Percentiles rank a stretch among this genome's conserved stretches.
Conservation (phyloP, 2,113 vertebrate genomes). For the Electrona antarctica region DNA sequence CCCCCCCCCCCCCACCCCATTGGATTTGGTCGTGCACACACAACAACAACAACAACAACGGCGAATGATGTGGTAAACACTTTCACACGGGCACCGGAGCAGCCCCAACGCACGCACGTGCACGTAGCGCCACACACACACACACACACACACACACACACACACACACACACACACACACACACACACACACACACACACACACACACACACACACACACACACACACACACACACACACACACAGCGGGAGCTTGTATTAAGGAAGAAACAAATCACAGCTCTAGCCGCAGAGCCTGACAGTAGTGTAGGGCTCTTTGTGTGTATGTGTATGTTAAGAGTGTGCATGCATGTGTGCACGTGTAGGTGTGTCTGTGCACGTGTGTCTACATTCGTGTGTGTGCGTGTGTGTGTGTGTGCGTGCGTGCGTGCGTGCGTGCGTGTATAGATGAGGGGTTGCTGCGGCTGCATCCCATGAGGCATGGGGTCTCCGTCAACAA, state of each 20-base stretch:
- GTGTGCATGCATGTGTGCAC: neutral
- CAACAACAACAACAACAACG: slow-evolving; percentile 23
- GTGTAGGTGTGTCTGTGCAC: slow-evolving; percentile 9
- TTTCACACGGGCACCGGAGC: slow-evolving; percentile 33
- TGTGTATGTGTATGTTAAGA: slow-evolving; percentile 6
- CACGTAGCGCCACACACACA: neutral
- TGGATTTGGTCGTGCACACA: slow-evolving; percentile 31
- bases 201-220: slow-evolving; percentile 10
- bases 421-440: slow-evolving; percentile 15
- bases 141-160: no score
- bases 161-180: neutral
- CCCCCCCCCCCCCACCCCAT: slow-evolving; percentile 22
- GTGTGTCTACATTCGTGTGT: slow-evolving; percentile 4
- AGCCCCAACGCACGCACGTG: neutral
- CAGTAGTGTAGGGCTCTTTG: slow-evolving; percentile 11
- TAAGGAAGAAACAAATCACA: slow-evolving; percentile 47
- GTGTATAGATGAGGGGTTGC: slow-evolving; percentile 16
- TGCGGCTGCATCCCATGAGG: slow-evolving; percentile 48
- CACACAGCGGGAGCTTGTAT: slow-evolving; percentile 24
- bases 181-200: no score
- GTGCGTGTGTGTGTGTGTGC: slow-evolving; percentile 8
- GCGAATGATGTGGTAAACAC: slow-evolving; percentile 42
- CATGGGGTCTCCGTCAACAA: slow-evolving; percentile 53
- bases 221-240: neutral
- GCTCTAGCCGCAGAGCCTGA: slow-evolving; percentile 4